Evolutionary conservation across 2,888 invertebrate genomes (phyloP), one percentile per base, ranked within the genome.

Genomic region (Sicus ferrugineus): DNA sequence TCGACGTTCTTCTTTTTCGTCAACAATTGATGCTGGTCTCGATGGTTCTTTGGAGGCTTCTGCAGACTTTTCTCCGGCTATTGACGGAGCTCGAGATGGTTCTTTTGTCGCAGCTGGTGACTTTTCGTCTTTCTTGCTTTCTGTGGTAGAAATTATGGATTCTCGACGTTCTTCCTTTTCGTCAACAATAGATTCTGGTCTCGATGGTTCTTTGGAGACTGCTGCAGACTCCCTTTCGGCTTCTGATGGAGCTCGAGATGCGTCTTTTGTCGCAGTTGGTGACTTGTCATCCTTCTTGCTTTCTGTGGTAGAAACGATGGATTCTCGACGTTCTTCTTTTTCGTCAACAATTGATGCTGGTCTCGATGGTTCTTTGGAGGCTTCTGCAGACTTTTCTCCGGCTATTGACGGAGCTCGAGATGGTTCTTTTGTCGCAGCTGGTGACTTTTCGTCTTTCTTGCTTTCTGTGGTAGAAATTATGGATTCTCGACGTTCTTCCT

Each of bases 21-120:
- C n/a, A n/a, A n/a, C n/a, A n/a, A n/a, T n/a, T n/a, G n/a, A n/a
- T n/a, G n/a, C n/a, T n/a, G n/a, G n/a, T n/a, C n/a, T n/a, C n/a
- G n/a, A n/a, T n/a, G n/a, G n/a, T n/a, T n/a, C n/a, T n/a, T n/a
- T n/a, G n/a, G n/a, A n/a, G n/a, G n/a, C n/a, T n/a, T n/a, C n/a
- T n/a, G n/a, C n/a, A n/a, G 52, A 52, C n/a, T 79, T 77, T 30
- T 79, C 82, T 28, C 72, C 72, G 7, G 70, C 56, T 9, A 56
- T 42, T 31, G 65, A 26, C 6, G 52, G 52, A 19, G 19, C 52
- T 11, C 16, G 19, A 26, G 72, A 70, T 28, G 67, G 42, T 19
- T 72, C 69, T 52, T 76, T 75, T 3, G 73, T 72, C 1, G 62
- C 65, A 0, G 52, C 71, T 23, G 48, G 61, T 50, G 26, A 59